A percentile compares a stretch with the other conserved stretches of the same genome.
These are phyloP conservation scores for Arvicanthis niloticus DNA, from an alignment of 2,113 vertebrate species.

Conservation along the genomic window DNA sequence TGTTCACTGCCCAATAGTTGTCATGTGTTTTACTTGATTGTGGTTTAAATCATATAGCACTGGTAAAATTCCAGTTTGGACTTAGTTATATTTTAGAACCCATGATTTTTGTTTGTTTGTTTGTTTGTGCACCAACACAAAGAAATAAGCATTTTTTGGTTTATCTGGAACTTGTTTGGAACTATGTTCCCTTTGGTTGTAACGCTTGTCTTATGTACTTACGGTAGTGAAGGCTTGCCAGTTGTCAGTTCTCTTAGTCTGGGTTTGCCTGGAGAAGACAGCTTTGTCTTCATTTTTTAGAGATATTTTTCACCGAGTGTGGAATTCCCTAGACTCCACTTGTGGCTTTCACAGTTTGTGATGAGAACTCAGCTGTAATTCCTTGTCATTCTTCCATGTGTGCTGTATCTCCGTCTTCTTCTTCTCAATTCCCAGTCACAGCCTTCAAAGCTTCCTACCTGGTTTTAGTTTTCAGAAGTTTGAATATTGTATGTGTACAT, in stretches of 20 bases:
- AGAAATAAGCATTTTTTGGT: neutral
- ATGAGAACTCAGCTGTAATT: neutral
- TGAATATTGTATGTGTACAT: neutral
- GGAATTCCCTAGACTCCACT: neutral
- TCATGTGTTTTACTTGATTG: constrained; percentile 2
- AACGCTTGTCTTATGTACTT: constrained; percentile 11
- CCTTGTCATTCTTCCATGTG: neutral
- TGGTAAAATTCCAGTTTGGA: neutral
- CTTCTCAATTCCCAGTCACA: neutral
- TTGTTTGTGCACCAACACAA: neutral
- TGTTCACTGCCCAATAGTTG: neutral
- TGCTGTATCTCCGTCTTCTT: neutral
- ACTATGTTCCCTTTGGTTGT: neutral
- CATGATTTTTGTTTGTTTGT: neutral
- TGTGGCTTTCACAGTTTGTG: neutral
- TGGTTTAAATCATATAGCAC: neutral
- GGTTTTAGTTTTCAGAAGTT: constrained; percentile 2
- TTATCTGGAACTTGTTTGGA: neutral
- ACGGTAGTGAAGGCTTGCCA: neutral
- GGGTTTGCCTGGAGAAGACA: neutral
- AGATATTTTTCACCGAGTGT: neutral
- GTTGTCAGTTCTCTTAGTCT: constrained; percentile 13
- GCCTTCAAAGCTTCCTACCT: neutral
- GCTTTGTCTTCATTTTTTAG: neutral
- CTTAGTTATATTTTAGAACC: constrained; percentile 23